A percentile compares a stretch with the other conserved stretches of the same genome.
Evolutionary conservation across 1,140 invertebrate genomes (phyloP).

Genomic region (Lerema accius): DNA sequence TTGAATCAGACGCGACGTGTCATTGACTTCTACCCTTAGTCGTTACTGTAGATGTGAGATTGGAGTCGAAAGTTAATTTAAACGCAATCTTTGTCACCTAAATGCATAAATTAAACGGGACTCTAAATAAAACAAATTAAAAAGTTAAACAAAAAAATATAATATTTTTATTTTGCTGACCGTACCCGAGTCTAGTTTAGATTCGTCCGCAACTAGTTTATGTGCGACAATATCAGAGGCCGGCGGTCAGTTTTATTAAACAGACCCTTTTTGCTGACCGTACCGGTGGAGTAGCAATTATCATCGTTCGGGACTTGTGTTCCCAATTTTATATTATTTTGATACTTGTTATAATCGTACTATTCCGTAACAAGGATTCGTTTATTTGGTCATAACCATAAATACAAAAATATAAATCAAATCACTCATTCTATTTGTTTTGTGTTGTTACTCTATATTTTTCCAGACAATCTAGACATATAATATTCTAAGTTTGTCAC

Average conservation of each 20-base stretch:
- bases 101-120: too few species aligned
- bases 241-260: slow-evolving; percentile 43
- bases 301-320: slow-evolving; percentile 15
- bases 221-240: slow-evolving; percentile 45
- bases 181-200: slow-evolving; percentile 37
- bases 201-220: slow-evolving; percentile 45
- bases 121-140: slow-evolving; percentile 23
- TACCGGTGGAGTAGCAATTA: slow-evolving; percentile 21
- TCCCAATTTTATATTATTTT: slow-evolving; percentile 14
- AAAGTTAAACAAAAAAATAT: background rate
- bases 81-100: too few species aligned
- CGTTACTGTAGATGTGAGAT: too few species aligned
- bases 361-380: background rate
- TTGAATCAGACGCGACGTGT: too few species aligned
- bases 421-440: too few species aligned
- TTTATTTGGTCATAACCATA: background rate
- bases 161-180: slow-evolving; percentile 36
- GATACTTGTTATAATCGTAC: background rate
- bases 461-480: too few species aligned
- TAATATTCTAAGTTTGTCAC: too few species aligned
- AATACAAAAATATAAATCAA: too few species aligned
- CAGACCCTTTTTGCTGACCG: slow-evolving; percentile 26
- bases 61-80: too few species aligned
- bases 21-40: too few species aligned
- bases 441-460: too few species aligned